A percentile compares a stretch with the other conserved stretches of the same genome.
phyloP scores from a whole-genome alignment of 2,797 vertebrate species.

The Pipistrellus kuhlii region DNA sequence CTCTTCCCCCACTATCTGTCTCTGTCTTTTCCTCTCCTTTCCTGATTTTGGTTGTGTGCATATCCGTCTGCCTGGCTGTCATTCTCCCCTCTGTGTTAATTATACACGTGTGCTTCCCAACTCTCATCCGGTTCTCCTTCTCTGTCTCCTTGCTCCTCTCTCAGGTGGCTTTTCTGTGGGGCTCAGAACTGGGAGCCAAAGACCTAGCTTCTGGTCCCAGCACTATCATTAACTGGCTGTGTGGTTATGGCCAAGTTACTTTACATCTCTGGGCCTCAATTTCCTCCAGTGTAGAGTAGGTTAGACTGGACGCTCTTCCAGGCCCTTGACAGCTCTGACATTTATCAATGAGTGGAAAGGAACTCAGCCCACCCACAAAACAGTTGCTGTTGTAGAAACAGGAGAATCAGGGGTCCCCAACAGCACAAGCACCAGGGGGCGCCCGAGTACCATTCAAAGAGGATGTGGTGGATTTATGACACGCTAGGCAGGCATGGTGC shows the following conservation, averaged over 20 bases:
- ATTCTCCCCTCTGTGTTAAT: not conserved
- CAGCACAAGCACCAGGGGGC: conserved; percentile 70
- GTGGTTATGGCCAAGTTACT: not conserved
- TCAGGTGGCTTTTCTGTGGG: not conserved
- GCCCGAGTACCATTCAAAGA: conserved; percentile 18
- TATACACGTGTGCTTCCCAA: not conserved
- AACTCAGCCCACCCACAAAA: not conserved
- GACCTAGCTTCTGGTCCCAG: not conserved
- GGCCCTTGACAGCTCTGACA: not conserved
- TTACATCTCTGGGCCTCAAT: not conserved
- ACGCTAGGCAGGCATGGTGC: not conserved
- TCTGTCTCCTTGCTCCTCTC: not conserved
- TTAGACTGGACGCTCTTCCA: not conserved
- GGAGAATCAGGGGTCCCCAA: not conserved
- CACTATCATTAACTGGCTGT: not conserved
- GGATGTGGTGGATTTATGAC: not conserved
- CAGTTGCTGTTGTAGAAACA: not conserved
- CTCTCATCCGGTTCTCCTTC: not conserved
- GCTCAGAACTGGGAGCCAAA: conserved; percentile 64
- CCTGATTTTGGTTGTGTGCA: not conserved
- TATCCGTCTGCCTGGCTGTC: not conserved
- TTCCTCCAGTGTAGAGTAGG: not conserved
- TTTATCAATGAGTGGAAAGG: conserved; percentile 5
- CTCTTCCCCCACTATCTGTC: not conserved
- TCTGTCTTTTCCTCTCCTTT: not conserved